Conservation (phyloP, 2,888 invertebrate species). For the Amiota communis region DNA sequence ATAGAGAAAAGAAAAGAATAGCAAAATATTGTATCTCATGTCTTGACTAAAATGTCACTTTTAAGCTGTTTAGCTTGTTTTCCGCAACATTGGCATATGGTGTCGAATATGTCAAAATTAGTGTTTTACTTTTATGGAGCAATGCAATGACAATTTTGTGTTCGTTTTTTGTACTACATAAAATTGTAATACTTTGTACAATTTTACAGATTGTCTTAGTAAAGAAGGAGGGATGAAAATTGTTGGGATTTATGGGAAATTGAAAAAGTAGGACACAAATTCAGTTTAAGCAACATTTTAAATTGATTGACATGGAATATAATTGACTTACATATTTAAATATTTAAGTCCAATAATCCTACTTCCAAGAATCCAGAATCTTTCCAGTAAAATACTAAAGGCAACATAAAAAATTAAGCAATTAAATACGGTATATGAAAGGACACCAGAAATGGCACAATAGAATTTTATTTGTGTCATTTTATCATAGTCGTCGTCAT, state of each 20-base stretch:
- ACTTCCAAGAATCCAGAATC: background rate
- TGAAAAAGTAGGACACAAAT: too few species aligned
- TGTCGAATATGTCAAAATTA: slow-evolving; percentile 63
- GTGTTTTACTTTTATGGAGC: slow-evolving; percentile 54
- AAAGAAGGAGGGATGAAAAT: too few species aligned
- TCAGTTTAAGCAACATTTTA: too few species aligned
- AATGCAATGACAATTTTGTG: too few species aligned
- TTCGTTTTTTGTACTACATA: too few species aligned
- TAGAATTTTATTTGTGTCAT: slow-evolving; percentile 56
- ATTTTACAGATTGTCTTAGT: too few species aligned
- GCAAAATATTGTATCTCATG: background rate
- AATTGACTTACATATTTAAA: too few species aligned
- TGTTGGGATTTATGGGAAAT: too few species aligned
- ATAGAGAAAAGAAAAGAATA: slow-evolving; percentile 31
- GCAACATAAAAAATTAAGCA: slow-evolving; percentile 15
- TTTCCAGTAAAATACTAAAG: background rate
- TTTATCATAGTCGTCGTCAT: slow-evolving; percentile 35
- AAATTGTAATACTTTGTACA: too few species aligned
- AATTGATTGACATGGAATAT: too few species aligned
- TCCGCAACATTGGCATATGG: slow-evolving; percentile 33
- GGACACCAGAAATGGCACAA: slow-evolving; percentile 52
- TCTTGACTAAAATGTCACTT: slow-evolving; percentile 4
- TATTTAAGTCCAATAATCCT: too few species aligned
- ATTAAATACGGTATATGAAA: slow-evolving; percentile 17
- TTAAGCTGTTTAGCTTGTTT: slow-evolving; percentile 14